A percentile compares a stretch with the other conserved stretches of the same genome.
Evolutionary conservation across 1,140 invertebrate species (phyloP).

Genomic region (Trachymyrmex cornetzi): DNA sequence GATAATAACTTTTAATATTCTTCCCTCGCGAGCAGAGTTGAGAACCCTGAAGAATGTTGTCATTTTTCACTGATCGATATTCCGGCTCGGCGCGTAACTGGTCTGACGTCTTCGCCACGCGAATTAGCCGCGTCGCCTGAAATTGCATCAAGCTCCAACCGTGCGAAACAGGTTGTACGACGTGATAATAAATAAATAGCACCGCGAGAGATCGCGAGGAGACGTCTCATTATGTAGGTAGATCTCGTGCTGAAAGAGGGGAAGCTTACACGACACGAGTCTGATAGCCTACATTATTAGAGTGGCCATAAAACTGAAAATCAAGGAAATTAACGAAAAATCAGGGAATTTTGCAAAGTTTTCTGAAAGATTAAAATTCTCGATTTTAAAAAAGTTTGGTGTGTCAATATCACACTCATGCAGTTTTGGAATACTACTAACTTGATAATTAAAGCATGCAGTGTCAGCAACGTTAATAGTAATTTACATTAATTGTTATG

Average conservation of each 20-base stretch:
- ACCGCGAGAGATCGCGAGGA: constrained; percentile 8
- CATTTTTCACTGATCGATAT: constrained; percentile 41
- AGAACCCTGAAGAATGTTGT: constrained; percentile 12
- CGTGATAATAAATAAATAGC: constrained; percentile 18
- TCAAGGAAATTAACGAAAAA: too few relatives aligned
- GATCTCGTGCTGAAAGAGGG: not conserved
- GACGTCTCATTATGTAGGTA: not conserved
- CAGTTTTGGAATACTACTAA: too few relatives aligned
- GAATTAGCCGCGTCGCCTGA: constrained; percentile 37
- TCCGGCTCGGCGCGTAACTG: constrained; percentile 3
- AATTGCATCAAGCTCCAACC: constrained; percentile 29
- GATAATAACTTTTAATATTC: not conserved
- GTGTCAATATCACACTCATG: too few relatives aligned
- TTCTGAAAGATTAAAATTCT: too few relatives aligned
- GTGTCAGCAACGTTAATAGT: too few relatives aligned
- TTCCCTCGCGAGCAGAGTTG: not conserved
- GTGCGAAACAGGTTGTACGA: constrained; percentile 42
- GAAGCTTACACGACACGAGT: not conserved
- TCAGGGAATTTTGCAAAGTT: too few relatives aligned
- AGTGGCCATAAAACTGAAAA: too few relatives aligned
- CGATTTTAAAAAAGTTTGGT: too few relatives aligned
- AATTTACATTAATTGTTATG: too few relatives aligned
- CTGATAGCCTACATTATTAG: not conserved
- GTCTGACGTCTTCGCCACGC: not conserved
- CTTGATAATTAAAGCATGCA: too few relatives aligned